Evolutionary conservation across 2,888 invertebrate species (phyloP).

Genomic region (Cantharis rustica): DNA sequence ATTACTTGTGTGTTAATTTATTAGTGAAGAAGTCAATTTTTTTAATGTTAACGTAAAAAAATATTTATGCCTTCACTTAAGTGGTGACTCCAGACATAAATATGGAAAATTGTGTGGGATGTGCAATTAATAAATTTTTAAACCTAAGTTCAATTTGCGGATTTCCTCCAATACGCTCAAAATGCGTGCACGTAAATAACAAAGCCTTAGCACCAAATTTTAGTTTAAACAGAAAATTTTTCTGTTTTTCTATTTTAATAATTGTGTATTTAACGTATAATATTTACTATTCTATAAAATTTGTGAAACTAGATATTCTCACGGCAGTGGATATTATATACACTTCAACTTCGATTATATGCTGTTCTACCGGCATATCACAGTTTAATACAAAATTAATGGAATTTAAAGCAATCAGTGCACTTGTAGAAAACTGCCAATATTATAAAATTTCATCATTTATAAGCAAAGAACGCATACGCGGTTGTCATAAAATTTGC

Average conservation of each 20-base stretch:
- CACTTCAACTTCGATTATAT: neutral
- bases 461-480: neutral
- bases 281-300: neutral
- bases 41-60: no score
- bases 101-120: neutral
- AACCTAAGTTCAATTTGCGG: neutral
- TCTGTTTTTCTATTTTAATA: neutral
- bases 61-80: neutral
- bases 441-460: neutral
- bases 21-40: no score
- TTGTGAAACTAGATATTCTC: neutral
- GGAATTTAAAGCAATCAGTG: neutral
- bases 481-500: neutral
- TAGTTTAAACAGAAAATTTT: neutral
- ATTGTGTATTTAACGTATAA: neutral
- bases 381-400: neutral
- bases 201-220: neutral
- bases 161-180: neutral
- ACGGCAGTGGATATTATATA: neutral
- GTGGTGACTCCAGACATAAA: neutral
- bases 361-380: neutral
- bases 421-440: neutral
- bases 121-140: neutral
- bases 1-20: no score
- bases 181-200: neutral